Evolutionary conservation across 2,888 invertebrate species (phyloP).

Genomic region (Phyto melanocephala): DNA sequence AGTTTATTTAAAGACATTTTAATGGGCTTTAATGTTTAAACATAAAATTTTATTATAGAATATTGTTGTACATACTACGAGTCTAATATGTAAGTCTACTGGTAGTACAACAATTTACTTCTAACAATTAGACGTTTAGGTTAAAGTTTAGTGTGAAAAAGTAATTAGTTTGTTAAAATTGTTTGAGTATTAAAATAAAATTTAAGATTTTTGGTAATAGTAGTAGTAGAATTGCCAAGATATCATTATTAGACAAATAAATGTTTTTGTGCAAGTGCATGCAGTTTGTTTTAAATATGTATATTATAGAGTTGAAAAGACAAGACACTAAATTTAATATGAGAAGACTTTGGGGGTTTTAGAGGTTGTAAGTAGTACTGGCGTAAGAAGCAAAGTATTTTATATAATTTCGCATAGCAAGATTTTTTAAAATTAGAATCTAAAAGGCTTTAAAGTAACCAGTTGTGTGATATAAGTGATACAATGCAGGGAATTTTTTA

Average conservation of each 20-base stretch:
- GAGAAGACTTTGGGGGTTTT: too few relatives aligned
- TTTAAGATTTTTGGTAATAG: constrained; percentile 16
- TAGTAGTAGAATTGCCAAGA: not conserved
- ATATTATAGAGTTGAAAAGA: too few relatives aligned
- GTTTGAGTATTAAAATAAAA: constrained; percentile 22
- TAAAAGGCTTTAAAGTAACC: too few relatives aligned
- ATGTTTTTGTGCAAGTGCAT: not conserved
- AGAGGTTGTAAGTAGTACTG: too few relatives aligned
- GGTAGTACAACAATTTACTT: not conserved
- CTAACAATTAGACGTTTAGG: constrained; percentile 11
- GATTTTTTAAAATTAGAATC: too few relatives aligned
- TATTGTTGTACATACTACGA: not conserved
- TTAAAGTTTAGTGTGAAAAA: constrained; percentile 20
- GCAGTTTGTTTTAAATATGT: too few relatives aligned
- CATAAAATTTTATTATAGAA: constrained; percentile 47
- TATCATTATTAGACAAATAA: not conserved
- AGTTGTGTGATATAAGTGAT: too few relatives aligned
- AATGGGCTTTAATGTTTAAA: constrained; percentile 59
- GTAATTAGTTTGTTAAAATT: constrained; percentile 47
- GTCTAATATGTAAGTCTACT: not conserved
- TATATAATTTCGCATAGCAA: too few relatives aligned
- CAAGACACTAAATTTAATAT: too few relatives aligned
- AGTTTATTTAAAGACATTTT: constrained; percentile 59
- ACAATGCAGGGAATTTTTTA: too few relatives aligned
- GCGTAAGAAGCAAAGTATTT: too few relatives aligned